These are phyloP conservation scores for Chrysolina americana DNA, from an alignment of 2,888 invertebrate genomes.

Conservation along the genomic window DNA sequence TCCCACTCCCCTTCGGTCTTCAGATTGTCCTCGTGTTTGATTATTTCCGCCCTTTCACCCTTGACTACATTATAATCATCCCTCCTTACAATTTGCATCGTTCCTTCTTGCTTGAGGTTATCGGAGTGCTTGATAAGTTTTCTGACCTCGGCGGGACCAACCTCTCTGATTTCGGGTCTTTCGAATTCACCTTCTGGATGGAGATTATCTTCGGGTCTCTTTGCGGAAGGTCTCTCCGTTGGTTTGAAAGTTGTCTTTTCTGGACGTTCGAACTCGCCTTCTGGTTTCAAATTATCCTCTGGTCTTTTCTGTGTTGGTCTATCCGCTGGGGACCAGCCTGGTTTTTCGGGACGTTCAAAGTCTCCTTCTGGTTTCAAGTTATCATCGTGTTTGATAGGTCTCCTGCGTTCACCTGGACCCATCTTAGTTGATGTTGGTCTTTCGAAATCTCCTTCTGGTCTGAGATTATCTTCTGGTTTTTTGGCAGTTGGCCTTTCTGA, in stretches of 20 bases:
- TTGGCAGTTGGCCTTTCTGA: conserved; percentile 62
- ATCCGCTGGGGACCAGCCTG: conserved; percentile 62
- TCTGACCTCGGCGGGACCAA: conserved; percentile 75
- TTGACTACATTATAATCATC: conserved; percentile 72
- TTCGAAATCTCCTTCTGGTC: conserved; percentile 71
- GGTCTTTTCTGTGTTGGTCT: conserved; percentile 62
- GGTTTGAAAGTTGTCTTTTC: conserved; percentile 66
- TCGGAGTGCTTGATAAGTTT: conserved; percentile 70
- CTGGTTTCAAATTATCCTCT: conserved; percentile 71
- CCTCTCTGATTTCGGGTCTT: conserved; percentile 66
- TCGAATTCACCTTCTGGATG: conserved; percentile 70
- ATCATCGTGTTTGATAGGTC: conserved; percentile 72
- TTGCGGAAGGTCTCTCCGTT: conserved; percentile 64
- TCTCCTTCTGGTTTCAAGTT: conserved; percentile 72
- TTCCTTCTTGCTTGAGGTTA: conserved; percentile 73
- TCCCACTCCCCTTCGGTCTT: conserved; percentile 70
- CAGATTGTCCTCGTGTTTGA: conserved; percentile 78
- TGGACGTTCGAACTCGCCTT: conserved; percentile 73
- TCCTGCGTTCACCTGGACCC: conserved; percentile 67
- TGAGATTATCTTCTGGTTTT: conserved; percentile 64
- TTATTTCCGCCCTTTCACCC: conserved; percentile 74
- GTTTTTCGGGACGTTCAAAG: conserved; percentile 60
- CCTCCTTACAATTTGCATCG: conserved; percentile 63
- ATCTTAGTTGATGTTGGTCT: conserved; percentile 70
- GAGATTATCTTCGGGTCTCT: conserved; percentile 67